Percentiles rank a stretch among this genome's conserved stretches.
Evolutionary conservation across 1,140 invertebrate genomes (phyloP).

Genomic region (Aphis gossypii): DNA sequence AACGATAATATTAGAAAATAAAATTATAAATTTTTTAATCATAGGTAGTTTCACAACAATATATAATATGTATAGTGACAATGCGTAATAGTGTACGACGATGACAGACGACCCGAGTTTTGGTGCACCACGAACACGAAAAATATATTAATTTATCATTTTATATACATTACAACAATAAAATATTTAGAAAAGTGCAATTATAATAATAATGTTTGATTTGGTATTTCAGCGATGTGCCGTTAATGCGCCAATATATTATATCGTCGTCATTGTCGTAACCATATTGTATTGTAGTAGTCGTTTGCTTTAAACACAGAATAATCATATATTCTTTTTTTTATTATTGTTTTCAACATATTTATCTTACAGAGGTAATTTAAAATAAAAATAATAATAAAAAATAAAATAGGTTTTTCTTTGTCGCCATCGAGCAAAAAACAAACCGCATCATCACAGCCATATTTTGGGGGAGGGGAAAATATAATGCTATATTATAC

Average conservation of each 20-base stretch:
- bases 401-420: conserved; percentile 31
- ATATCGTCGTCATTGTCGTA: not conserved
- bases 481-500: no score
- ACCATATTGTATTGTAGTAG: not conserved
- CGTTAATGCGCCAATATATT: not conserved
- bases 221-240: conserved; percentile 13
- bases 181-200: not conserved
- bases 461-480: not conserved
- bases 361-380: not conserved
- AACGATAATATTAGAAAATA: not conserved
- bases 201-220: conserved; percentile 8
- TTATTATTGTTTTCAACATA: not conserved
- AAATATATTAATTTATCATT: not conserved
- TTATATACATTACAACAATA: not conserved
- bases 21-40: not conserved
- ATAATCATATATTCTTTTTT: not conserved
- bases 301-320: not conserved
- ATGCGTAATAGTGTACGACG: not conserved
- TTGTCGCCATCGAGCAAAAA: not conserved
- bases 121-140: not conserved
- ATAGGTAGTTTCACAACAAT: not conserved
- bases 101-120: not conserved
- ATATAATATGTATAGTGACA: not conserved
- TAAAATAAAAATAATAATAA: not conserved
- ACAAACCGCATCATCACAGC: conserved; percentile 54